Percentiles rank a stretch among this genome's conserved stretches.
These are phyloP conservation scores for Microchrysa polita DNA, from an alignment of 2,888 invertebrate genomes.

Conservation along the genomic window DNA sequence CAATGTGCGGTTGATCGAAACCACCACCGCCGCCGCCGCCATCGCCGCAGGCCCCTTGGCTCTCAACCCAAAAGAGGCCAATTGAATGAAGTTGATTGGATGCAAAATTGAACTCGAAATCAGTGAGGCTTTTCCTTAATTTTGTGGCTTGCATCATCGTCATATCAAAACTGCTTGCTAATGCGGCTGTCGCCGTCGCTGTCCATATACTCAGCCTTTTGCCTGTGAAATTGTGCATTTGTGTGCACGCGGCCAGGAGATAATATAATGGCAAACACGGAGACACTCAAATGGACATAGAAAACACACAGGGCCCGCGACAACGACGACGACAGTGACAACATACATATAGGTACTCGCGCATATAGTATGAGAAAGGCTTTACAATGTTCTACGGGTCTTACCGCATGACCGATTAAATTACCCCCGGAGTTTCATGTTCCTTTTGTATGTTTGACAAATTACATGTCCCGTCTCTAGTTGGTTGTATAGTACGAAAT, in stretches of 20 bases:
- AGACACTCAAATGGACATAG: not conserved
- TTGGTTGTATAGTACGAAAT: slow-evolving; percentile 20
- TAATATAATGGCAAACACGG: slow-evolving; percentile 25
- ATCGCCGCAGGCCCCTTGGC: too few relatives aligned
- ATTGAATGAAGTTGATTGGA: slow-evolving; percentile 1
- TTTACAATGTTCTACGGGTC: slow-evolving; percentile 33
- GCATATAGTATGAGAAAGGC: too few relatives aligned
- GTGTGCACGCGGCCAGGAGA: not conserved
- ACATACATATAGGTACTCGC: too few relatives aligned
- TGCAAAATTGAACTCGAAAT: not conserved
- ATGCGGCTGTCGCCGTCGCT: too few relatives aligned
- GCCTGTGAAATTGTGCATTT: not conserved
- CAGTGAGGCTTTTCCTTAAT: not conserved
- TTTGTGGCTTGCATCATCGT: not conserved
- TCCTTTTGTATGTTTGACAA: slow-evolving; percentile 25
- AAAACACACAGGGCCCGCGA: slow-evolving; percentile 1
- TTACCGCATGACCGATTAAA: slow-evolving; percentile 43
- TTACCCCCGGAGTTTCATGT: slow-evolving; percentile 21
- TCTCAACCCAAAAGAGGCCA: slow-evolving; percentile 4
- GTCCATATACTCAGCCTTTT: too few relatives aligned
- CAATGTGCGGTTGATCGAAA: too few relatives aligned
- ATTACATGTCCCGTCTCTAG: slow-evolving; percentile 27
- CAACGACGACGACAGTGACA: slow-evolving; percentile 19
- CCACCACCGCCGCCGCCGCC: too few relatives aligned
- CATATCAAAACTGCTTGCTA: too few relatives aligned